These are phyloP conservation scores for Trachelipus rathkii DNA, from an alignment of 1,140 invertebrate genomes.

Conservation along the genomic window DNA sequence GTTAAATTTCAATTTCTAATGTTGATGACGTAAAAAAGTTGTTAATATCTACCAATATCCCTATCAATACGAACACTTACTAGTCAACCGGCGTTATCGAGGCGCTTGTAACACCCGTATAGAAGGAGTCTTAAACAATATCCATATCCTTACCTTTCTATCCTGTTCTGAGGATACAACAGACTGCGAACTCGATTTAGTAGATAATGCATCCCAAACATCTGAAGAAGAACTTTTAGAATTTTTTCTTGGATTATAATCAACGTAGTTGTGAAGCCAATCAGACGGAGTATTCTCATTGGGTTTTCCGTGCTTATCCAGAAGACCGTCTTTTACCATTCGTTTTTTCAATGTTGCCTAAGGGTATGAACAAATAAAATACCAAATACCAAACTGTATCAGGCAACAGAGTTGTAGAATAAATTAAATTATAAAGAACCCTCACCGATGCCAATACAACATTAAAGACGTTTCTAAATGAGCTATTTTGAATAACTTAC, in stretches of 20 bases:
- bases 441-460: not conserved
- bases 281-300: conserved; percentile 93
- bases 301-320: conserved; percentile 94
- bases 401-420: not conserved
- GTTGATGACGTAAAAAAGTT: no score
- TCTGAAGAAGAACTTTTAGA: no score
- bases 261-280: conserved; percentile 62
- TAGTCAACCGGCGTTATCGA: no score
- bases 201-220: no score
- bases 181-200: no score
- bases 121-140: no score
- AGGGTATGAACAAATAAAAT: conserved; percentile 34
- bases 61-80: no score
- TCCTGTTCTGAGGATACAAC: no score
- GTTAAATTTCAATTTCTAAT: no score
- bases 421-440: not conserved
- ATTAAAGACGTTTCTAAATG: not conserved
- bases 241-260: conserved; percentile 39
- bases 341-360: conserved; percentile 83
- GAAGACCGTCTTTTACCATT: conserved; percentile 82
- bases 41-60: no score
- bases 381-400: not conserved
- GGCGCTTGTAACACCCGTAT: no score
- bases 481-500: not conserved
- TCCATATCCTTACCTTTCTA: no score